These are phyloP conservation scores for Galaxea fascicularis DNA, from an alignment of 92 coral and sea anemone genomes.

Conservation along the genomic window DNA sequence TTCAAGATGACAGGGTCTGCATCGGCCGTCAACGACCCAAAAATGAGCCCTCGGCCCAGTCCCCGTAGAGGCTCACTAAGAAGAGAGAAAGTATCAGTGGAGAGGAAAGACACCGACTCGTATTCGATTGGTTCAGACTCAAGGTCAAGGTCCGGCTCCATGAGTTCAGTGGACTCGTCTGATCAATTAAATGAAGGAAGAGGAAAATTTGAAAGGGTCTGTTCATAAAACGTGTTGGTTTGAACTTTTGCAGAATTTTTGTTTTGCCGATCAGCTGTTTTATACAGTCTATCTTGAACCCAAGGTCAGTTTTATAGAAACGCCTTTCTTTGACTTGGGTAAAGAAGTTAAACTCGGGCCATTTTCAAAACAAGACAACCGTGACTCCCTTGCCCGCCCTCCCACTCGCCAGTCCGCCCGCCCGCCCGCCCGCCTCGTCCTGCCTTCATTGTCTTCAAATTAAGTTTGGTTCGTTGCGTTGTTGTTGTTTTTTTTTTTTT, in stretches of 20 bases:
- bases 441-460: not conserved
- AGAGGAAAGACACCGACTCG: slow-evolving; percentile 76
- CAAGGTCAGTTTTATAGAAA: too few species aligned
- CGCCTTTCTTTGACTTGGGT: not conserved
- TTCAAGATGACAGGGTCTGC: slow-evolving; percentile 89
- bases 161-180: slow-evolving; percentile 92
- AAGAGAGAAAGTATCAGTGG: slow-evolving; percentile 19
- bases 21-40: slow-evolving; percentile 72
- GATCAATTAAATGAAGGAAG: slow-evolving; percentile 88
- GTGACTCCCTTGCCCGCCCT: not conserved
- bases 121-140: slow-evolving; percentile 77
- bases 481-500: too few species aligned
- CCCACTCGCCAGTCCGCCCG: too few species aligned
- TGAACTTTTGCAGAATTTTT: too few species aligned
- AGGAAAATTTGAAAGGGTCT: slow-evolving; percentile 92
- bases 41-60: slow-evolving; percentile 86
- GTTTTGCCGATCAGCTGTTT: too few species aligned
- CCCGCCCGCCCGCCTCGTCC: not conserved
- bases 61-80: slow-evolving; percentile 60
- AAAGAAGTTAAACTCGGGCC: not conserved
- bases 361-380: not conserved
- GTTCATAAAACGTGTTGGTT: not conserved
- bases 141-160: slow-evolving; percentile 87
- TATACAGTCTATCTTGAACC: too few species aligned
- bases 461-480: not conserved